Percentiles rank a stretch among this genome's conserved stretches.
These are phyloP conservation scores for Oxygymnocypris stewartii DNA, from an alignment of 2,113 vertebrate genomes.

Conservation along the genomic window DNA sequence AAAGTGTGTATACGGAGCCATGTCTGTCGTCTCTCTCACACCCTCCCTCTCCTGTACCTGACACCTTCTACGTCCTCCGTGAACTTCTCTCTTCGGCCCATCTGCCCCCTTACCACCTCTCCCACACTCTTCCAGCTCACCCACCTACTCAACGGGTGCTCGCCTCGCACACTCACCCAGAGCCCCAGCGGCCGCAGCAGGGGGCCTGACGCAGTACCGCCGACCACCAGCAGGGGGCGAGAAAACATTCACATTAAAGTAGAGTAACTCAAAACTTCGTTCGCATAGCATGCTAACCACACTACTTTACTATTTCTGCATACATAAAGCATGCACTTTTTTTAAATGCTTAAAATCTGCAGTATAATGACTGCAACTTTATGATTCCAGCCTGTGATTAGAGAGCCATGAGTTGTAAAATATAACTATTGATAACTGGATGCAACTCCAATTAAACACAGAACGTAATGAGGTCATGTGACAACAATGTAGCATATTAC, in stretches of 20 bases:
- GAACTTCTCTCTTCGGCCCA: constrained; percentile 86
- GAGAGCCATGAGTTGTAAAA: background rate
- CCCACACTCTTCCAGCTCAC: constrained; percentile 80
- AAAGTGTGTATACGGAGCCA: background rate
- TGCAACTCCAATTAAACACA: background rate
- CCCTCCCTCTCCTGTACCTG: constrained; percentile 71
- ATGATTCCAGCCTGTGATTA: no score
- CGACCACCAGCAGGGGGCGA: constrained; percentile 63
- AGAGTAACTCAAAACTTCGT: no score
- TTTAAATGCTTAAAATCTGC: background rate
- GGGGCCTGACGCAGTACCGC: constrained; percentile 54
- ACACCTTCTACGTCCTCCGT: constrained; percentile 75
- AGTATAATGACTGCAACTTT: background rate
- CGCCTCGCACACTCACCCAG: constrained; percentile 71
- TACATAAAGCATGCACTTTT: background rate
- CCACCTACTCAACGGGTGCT: constrained; percentile 84
- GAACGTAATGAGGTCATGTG: background rate
- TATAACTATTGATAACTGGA: background rate
- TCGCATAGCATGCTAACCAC: no score
- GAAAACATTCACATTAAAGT: no score
- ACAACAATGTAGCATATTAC: background rate
- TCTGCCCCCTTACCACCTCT: constrained; percentile 84
- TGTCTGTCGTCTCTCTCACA: constrained; percentile 60
- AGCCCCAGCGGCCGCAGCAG: constrained; percentile 62
- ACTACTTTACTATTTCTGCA: constrained; percentile 1